phyloP scores from a whole-genome alignment of 1,140 invertebrate species.

The Diachasmimorpha longicaudata region DNA sequence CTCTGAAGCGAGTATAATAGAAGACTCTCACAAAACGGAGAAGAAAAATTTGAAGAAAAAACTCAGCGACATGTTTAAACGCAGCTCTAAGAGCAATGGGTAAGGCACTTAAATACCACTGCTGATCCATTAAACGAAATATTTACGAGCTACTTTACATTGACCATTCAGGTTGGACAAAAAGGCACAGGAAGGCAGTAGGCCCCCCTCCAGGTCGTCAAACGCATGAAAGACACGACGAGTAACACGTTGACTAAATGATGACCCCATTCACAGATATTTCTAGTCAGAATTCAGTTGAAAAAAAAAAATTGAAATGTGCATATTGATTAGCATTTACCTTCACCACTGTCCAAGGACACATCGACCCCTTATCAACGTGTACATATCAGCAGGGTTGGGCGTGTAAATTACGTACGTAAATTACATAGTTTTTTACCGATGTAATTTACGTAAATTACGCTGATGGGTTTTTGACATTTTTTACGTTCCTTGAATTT shows the following conservation, averaged over 20 bases:
- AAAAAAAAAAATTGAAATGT: not conserved
- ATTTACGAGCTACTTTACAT: conserved; percentile 11
- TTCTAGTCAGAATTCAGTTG: not conserved
- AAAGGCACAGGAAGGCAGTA: conserved; percentile 49
- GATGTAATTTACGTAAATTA: too few relatives aligned
- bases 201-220: conserved; percentile 55
- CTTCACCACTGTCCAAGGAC: not conserved
- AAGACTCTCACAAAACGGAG: conserved; percentile 65
- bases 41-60: conserved; percentile 81
- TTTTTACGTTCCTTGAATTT: too few relatives aligned
- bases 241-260: not conserved
- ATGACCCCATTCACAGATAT: not conserved
- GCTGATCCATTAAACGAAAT: conserved; percentile 13
- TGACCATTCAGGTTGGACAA: conserved; percentile 46
- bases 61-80: conserved; percentile 82
- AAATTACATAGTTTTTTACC: too few relatives aligned
- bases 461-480: too few relatives aligned
- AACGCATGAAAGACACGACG: conserved; percentile 36
- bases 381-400: too few relatives aligned
- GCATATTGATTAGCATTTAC: not conserved
- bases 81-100: conserved; percentile 74
- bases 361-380: not conserved
- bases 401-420: too few relatives aligned
- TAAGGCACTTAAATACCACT: conserved; percentile 44
- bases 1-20: conserved; percentile 77